Evolutionary conservation across 1,140 invertebrate genomes (phyloP).

Genomic region (Pteromalus puparum): DNA sequence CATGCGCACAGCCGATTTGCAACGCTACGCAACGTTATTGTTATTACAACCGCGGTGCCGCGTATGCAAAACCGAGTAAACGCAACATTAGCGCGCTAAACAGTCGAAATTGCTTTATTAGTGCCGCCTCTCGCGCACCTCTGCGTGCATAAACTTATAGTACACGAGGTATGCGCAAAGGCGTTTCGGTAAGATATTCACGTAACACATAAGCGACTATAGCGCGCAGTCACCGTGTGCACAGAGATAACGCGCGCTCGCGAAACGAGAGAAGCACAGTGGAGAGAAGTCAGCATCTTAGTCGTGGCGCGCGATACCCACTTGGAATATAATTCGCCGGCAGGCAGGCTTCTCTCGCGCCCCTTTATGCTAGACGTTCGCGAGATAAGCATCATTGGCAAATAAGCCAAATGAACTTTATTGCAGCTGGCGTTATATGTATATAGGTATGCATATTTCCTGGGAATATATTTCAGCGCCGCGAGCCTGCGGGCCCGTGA

Average conservation of each 20-base stretch:
- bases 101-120: constrained; percentile 39
- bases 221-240: constrained; percentile 64
- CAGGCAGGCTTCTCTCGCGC: constrained; percentile 22
- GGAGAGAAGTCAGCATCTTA: constrained; percentile 50
- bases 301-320: constrained; percentile 19
- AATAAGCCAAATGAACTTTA: constrained; percentile 49
- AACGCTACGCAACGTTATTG: not conserved
- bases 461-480: constrained; percentile 31
- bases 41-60: constrained; percentile 12
- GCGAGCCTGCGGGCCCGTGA: not conserved
- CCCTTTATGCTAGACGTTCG: constrained; percentile 23
- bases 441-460: constrained; percentile 40
- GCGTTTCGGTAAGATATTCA: constrained; percentile 67
- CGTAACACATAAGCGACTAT: constrained; percentile 69
- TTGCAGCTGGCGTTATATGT: constrained; percentile 23
- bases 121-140: not conserved
- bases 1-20: not conserved
- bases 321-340: constrained; percentile 52
- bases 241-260: constrained; percentile 63
- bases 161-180: not conserved
- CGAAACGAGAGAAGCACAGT: not conserved
- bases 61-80: constrained; percentile 3
- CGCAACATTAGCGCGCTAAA: not conserved
- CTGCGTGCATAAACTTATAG: too few species aligned
- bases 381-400: constrained; percentile 49